Evolutionary conservation across 2,888 invertebrate genomes (phyloP), one percentile per base, ranked within the genome.

Genomic region (Petrophora chlorosata): DNA sequence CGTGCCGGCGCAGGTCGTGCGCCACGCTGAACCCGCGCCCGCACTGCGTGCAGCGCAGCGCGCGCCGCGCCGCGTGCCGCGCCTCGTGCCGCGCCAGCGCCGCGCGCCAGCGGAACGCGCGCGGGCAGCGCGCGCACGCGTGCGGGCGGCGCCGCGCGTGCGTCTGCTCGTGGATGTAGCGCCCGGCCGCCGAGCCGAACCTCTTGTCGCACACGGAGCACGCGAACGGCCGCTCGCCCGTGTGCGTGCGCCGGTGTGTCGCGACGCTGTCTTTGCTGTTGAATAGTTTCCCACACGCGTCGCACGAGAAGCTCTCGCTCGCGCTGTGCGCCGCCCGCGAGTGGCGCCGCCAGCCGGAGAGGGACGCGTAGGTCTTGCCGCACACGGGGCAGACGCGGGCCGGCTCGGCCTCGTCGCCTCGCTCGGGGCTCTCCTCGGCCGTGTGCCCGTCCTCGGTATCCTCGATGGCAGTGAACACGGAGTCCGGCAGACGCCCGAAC

Each of bases 71-170:
- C 69, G 1, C 63, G 73, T 93, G 93, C 28, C 84, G 9, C 84
- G 81, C 33, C 7, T 29, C 29, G 29, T 34, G 93, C 0, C 92
- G 79, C 5, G 79, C 81, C 15, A 92, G 84, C 85, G 45, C 76
- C 69, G 59, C 88, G 84, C 47, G 74, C 40, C 40, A 41, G 2
- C 40, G 69, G 73, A 92, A 92, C 16, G 76, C 78, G 36, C 84
- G 84, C 0, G 91, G 92, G 67, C 92, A 92, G 3, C 79, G 53
- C 51, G 87, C 79, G 63, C 93, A 93, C 60, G 82, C 81, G 69
- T 85, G 85, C 0, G 81, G 70, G 29, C 79, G 75, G 41, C 79
- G 82, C 7, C 45, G 79, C 66, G 29, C 73, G 62, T 92, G 46
- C 29, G 40, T 29, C 3, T 28, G 40, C 17, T 40, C 46, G 29